A percentile compares a stretch with the other conserved stretches of the same genome.
phyloP scores from a whole-genome alignment of 2,888 invertebrate species.

The Tenthredo notha region DNA sequence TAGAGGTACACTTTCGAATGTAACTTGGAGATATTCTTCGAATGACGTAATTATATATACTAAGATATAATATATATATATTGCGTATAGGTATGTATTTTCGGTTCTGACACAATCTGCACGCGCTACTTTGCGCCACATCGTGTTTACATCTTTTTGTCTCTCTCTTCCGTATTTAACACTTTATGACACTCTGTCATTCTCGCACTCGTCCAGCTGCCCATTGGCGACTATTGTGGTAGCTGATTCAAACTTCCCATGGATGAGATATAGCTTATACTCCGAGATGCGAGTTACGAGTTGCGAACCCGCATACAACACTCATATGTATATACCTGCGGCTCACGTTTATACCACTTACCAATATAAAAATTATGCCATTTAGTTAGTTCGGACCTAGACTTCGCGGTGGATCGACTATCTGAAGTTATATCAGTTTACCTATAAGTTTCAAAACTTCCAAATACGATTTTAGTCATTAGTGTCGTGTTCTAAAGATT shows the following conservation, averaged over 20 bases:
- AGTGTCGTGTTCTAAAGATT: neutral
- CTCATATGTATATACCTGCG: neutral
- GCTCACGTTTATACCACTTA: constrained; percentile 34
- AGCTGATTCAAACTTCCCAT: constrained; percentile 37
- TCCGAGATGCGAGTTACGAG: neutral
- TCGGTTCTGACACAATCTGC: constrained; percentile 54
- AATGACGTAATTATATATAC: constrained; percentile 31
- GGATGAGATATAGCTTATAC: constrained; percentile 14
- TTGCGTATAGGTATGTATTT: constrained; percentile 48
- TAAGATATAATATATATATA: neutral
- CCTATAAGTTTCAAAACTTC: neutral
- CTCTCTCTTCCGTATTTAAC: constrained; percentile 11
- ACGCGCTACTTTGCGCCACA: neutral
- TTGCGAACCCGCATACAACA: neutral
- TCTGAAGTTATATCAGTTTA: neutral
- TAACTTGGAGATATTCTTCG: constrained; percentile 32
- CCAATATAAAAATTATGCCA: constrained; percentile 24
- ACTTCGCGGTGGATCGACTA: constrained; percentile 11
- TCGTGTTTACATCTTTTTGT: constrained; percentile 46
- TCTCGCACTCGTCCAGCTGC: constrained; percentile 6
- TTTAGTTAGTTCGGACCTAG: constrained; percentile 19
- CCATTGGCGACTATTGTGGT: constrained; percentile 47
- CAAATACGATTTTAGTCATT: neutral
- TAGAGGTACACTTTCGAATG: constrained; percentile 14
- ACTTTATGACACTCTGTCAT: neutral